Evolutionary conservation across 2,888 invertebrate species (phyloP).

Genomic region (Abrostola tripartita): DNA sequence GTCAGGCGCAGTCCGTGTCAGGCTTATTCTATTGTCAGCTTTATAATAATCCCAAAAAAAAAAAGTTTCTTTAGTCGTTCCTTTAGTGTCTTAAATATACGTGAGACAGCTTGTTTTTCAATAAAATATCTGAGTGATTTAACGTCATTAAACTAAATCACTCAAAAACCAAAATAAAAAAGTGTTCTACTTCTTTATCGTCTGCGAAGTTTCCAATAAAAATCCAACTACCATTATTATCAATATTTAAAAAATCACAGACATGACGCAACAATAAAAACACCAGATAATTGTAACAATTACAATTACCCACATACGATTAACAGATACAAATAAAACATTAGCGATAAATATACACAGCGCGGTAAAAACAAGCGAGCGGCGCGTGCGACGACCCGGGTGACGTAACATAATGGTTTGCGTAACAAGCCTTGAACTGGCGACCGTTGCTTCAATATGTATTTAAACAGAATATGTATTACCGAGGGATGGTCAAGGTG

Average conservation of each 20-base stretch:
- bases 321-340: constrained; percentile 33
- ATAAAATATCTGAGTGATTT: too few relatives aligned
- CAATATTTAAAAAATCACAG: background rate
- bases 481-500: too few relatives aligned
- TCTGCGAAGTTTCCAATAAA: background rate
- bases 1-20: too few relatives aligned
- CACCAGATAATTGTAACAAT: constrained; percentile 6
- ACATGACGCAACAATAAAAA: constrained; percentile 4
- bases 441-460: constrained; percentile 16
- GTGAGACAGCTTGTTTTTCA: too few relatives aligned
- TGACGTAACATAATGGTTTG: constrained; percentile 47
- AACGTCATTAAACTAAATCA: too few relatives aligned
- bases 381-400: constrained; percentile 55
- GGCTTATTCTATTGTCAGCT: too few relatives aligned
- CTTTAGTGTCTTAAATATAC: too few relatives aligned
- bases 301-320: constrained; percentile 30
- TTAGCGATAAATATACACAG: constrained; percentile 44
- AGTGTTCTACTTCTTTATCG: too few relatives aligned
- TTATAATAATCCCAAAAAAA: too few relatives aligned
- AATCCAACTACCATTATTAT: background rate
- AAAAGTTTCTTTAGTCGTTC: too few relatives aligned
- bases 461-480: too few relatives aligned
- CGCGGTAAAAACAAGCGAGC: constrained; percentile 39
- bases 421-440: constrained; percentile 60
- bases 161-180: too few relatives aligned